These are phyloP conservation scores for Leptarthrus brevirostris DNA, from an alignment of 2,888 invertebrate genomes.

Conservation along the genomic window DNA sequence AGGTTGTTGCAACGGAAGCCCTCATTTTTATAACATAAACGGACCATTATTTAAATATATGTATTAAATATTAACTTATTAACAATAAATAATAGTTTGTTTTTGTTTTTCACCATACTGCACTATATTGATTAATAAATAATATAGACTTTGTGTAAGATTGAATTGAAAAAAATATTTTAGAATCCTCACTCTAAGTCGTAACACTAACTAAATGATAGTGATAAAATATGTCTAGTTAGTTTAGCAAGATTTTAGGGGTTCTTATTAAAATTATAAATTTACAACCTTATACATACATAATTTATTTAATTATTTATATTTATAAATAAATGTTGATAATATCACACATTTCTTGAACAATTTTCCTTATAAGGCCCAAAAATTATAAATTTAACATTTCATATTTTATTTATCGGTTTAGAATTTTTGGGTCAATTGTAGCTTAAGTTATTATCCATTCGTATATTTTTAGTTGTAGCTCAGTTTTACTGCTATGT, in stretches of 20 bases:
- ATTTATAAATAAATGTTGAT: conserved; percentile 51
- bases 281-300: conserved; percentile 44
- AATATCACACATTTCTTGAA: conserved; percentile 54
- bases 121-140: too few relatives aligned
- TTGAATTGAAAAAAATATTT: conserved; percentile 1
- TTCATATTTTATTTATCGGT: conserved; percentile 38
- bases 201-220: background rate
- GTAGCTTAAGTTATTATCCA: conserved; percentile 36
- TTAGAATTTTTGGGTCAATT: conserved; percentile 46
- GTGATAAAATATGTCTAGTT: conserved; percentile 18
- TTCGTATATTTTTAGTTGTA: conserved; percentile 38
- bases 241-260: conserved; percentile 27
- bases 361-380: conserved; percentile 50
- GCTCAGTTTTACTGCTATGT: conserved; percentile 34
- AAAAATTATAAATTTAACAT: conserved; percentile 33
- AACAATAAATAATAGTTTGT: too few relatives aligned
- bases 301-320: conserved; percentile 38
- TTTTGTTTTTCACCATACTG: too few relatives aligned
- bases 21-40: too few relatives aligned
- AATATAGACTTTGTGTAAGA: too few relatives aligned
- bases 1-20: too few relatives aligned
- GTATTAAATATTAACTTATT: too few relatives aligned
- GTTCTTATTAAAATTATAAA: conserved; percentile 27
- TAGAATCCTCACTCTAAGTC: conserved; percentile 4
- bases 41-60: too few relatives aligned